Evolutionary conservation across 2,113 vertebrate genomes (phyloP).

Genomic region (Oxyura jamaicensis): DNA sequence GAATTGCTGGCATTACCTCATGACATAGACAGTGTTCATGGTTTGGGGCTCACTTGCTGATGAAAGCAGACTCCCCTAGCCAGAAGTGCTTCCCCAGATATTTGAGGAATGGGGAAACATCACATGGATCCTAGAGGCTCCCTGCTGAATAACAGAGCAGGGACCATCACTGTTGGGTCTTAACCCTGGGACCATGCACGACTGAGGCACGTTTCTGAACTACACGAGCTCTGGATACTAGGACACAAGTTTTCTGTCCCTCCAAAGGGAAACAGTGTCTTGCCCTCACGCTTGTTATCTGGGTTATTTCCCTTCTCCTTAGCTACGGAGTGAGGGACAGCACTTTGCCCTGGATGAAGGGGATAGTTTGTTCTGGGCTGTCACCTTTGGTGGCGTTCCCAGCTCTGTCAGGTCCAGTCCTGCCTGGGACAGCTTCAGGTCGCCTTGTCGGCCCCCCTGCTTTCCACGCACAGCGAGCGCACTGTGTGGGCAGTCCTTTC

Average conservation of each 20-base stretch:
- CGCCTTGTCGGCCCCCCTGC: neutral
- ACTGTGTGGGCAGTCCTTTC: neutral
- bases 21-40: fast-evolving
- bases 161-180: neutral
- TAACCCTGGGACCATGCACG: fast-evolving
- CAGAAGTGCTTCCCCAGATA: neutral
- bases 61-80: neutral
- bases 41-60: neutral
- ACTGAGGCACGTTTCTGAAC: neutral
- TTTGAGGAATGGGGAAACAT: neutral
- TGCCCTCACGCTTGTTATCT: neutral
- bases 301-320: neutral
- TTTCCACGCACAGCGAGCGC: fast-evolving
- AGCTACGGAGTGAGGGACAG: neutral
- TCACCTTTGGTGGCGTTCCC: neutral
- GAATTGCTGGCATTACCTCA: neutral
- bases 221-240: neutral
- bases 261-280: neutral
- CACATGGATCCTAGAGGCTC: neutral
- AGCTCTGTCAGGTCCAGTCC: neutral
- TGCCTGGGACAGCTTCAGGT: neutral
- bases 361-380: neutral
- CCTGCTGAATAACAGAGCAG: neutral
- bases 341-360: neutral
- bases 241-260: neutral